Conservation (phyloP, 2,113 vertebrate genomes). For the Pygathrix nemaeus region DNA sequence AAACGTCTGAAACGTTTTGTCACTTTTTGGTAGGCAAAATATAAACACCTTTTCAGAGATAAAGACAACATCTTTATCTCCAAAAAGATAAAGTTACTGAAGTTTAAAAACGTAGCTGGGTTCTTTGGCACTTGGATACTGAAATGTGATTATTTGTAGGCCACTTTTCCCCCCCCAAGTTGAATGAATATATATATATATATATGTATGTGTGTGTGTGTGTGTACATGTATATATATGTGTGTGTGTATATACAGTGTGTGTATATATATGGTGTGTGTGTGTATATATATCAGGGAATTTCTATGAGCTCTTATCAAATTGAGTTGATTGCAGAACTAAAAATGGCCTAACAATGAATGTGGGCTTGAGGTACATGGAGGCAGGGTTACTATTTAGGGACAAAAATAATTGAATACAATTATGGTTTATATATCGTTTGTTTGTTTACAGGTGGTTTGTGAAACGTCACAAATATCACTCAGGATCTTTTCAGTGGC, state of each 20-base stretch:
- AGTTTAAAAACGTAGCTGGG: conserved; percentile 1
- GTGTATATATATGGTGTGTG: background rate
- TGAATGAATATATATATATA: background rate
- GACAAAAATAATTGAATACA: background rate
- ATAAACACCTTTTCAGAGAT: background rate
- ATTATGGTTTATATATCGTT: background rate
- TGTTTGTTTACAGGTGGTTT: background rate
- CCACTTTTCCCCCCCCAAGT: background rate
- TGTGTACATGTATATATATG: background rate
- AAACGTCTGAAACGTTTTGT: background rate
- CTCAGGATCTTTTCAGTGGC: background rate
- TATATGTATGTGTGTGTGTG: too few relatives aligned
- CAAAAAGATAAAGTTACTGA: conserved; percentile 9
- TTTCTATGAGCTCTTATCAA: background rate
- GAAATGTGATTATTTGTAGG: background rate
- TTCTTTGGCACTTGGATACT: conserved; percentile 23
- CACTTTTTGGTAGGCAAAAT: conserved; percentile 27
- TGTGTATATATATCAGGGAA: background rate
- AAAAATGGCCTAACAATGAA: background rate
- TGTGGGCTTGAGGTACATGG: background rate
- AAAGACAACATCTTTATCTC: background rate
- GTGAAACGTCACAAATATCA: background rate
- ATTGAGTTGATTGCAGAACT: background rate
- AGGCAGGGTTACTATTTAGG: conserved; percentile 14
- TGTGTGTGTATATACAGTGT: background rate